Evolutionary conservation across 2,888 invertebrate species (phyloP), one percentile per base, ranked within the genome.

Genomic region (Sinopyrophorus schimmeli): DNA sequence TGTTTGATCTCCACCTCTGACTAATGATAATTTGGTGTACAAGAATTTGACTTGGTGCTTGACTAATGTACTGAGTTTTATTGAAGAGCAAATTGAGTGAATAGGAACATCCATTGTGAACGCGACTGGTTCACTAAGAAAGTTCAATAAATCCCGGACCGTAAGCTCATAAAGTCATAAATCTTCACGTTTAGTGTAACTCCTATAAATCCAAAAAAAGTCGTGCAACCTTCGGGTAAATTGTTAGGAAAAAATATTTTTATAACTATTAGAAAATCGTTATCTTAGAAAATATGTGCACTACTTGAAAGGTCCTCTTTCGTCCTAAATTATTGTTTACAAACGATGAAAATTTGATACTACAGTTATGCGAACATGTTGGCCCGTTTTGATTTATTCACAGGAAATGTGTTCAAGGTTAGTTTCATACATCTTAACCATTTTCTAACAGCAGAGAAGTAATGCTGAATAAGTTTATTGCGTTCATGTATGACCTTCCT

Each of bases 131-230:
- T 26, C 47, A 31, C 28, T 26, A 47, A 38, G 52, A 43, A 42
- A 50, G 43, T 48, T 30, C 46, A 56, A 58, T 58, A 58, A 58
- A 58, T 56, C 50, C 38, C 49, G 28, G 35, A 31, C 28, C 16
- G 38, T 23, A 31, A 47, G 23, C 42, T 49, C 49, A 51, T 55
- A 53, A 53, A 53, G 34, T 44, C 26, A 59, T 56, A 58, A 58
- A 60, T 52, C 51, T 55, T 46, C 18, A 14, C 28, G 34, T 46
- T 50, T 40, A 32, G 37, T 43, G 49, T 47, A 35, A 47, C 47
- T 32, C 23, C 7, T 24, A n/a, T 24, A 24, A 3, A n/a, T 24
- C 10, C 24, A 3, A n/a, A 24, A 3, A n/a, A 24, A 7, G 24
- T n/a, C 7, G 3, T n/a, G 5, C 21, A 5, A 6, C 21, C 21